Conservation (phyloP, 2,888 invertebrate species). For the Lochmaea capreae region DNA sequence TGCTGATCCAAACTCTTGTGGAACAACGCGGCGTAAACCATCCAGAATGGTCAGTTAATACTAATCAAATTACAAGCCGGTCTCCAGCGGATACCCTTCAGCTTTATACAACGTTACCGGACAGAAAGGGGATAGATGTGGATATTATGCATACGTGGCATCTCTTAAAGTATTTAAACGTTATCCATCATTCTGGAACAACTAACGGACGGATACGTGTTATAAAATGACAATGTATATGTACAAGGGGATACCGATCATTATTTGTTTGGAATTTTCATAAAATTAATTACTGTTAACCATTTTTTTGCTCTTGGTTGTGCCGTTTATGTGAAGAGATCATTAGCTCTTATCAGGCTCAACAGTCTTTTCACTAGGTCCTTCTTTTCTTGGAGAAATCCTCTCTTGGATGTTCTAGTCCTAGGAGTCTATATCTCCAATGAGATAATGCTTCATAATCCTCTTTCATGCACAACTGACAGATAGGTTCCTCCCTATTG, state of each 20-base stretch:
- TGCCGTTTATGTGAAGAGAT: too few species aligned
- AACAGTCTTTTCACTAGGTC: too few species aligned
- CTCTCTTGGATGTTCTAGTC: too few species aligned
- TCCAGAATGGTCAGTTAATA: slow-evolving; percentile 33
- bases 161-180: slow-evolving; percentile 41
- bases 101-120: slow-evolving; percentile 37
- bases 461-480: too few species aligned
- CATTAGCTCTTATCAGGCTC: too few species aligned
- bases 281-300: too few species aligned
- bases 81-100: slow-evolving; percentile 47
- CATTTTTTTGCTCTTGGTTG: too few species aligned
- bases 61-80: slow-evolving; percentile 42
- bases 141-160: slow-evolving; percentile 41
- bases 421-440: too few species aligned
- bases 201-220: slow-evolving; percentile 8
- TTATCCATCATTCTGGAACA: slow-evolving; percentile 35
- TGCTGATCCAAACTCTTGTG: not conserved
- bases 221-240: not conserved
- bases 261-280: not conserved
- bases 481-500: too few species aligned
- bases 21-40: slow-evolving; percentile 7
- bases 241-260: not conserved
- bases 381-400: too few species aligned
- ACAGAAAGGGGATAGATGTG: slow-evolving; percentile 35
- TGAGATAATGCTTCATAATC: too few species aligned